phyloP scores from a whole-genome alignment of 2,113 vertebrate species.

The Oreochromis niloticus region DNA sequence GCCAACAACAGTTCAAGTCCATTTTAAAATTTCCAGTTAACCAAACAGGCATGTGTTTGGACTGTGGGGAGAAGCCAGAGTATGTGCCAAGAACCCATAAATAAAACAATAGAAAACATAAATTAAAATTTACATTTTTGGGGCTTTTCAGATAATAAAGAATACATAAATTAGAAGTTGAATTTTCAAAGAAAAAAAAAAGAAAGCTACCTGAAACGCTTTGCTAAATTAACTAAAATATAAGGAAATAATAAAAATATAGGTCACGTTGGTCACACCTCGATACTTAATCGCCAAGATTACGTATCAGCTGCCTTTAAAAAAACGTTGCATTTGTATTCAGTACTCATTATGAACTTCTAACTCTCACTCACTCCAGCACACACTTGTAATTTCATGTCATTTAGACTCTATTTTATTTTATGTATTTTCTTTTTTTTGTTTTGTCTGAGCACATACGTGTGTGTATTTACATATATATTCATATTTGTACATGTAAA shows the following conservation, averaged over 20 bases:
- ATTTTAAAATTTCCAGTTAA: background rate
- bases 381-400: too few relatives aligned
- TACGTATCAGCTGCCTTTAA: background rate
- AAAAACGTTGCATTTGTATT: background rate
- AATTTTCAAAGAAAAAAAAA: accelerated
- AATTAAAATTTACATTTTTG: background rate
- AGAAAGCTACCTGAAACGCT: background rate
- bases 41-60: background rate
- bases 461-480: too few relatives aligned
- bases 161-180: background rate
- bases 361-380: background rate
- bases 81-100: background rate
- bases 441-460: too few relatives aligned
- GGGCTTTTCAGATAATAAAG: background rate
- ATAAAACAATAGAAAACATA: background rate
- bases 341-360: background rate
- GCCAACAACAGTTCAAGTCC: background rate
- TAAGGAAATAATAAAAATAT: background rate
- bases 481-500: too few relatives aligned
- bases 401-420: too few relatives aligned
- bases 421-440: too few relatives aligned
- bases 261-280: background rate
- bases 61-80: background rate
- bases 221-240: background rate
- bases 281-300: background rate